Evolutionary conservation across 2,888 invertebrate species (phyloP).

Genomic region (Cheilosia vernalis): DNA sequence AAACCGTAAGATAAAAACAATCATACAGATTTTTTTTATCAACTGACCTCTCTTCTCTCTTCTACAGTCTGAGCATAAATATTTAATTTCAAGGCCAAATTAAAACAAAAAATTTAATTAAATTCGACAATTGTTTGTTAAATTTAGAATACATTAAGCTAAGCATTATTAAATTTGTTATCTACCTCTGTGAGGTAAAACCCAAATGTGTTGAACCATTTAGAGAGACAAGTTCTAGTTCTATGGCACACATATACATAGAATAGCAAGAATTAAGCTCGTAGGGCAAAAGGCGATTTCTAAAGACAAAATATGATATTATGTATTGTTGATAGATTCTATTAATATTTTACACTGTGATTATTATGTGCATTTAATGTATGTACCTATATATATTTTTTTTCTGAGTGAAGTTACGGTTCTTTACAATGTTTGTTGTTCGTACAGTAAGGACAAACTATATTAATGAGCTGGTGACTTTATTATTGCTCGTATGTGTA

Average conservation of each 20-base stretch:
- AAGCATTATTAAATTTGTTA: slow-evolving; percentile 38
- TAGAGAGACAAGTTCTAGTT: slow-evolving; percentile 7
- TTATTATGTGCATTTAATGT: slow-evolving; percentile 62
- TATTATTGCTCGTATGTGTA: slow-evolving; percentile 27
- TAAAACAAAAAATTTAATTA: background rate
- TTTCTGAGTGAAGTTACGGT: slow-evolving; percentile 19
- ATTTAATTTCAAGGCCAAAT: slow-evolving; percentile 31
- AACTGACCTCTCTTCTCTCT: too few relatives aligned
- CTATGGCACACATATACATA: background rate
- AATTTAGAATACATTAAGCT: slow-evolving; percentile 39
- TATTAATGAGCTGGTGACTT: slow-evolving; percentile 9
- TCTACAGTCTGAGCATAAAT: slow-evolving; percentile 51
- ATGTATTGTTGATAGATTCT: slow-evolving; percentile 34
- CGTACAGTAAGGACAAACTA: slow-evolving; percentile 1
- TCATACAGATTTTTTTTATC: background rate
- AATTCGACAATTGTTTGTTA: background rate
- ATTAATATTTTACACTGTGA: slow-evolving; percentile 65
- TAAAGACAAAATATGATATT: slow-evolving; percentile 18
- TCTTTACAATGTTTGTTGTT: slow-evolving; percentile 22
- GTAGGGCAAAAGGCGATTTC: slow-evolving; percentile 28
- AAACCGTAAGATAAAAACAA: background rate
- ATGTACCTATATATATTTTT: too few relatives aligned
- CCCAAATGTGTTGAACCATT: slow-evolving; percentile 16
- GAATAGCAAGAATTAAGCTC: background rate
- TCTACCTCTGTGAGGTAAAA: slow-evolving; percentile 70